Conservation (phyloP, 1,140 invertebrate species). For the Sweltsa coloradensis region DNA sequence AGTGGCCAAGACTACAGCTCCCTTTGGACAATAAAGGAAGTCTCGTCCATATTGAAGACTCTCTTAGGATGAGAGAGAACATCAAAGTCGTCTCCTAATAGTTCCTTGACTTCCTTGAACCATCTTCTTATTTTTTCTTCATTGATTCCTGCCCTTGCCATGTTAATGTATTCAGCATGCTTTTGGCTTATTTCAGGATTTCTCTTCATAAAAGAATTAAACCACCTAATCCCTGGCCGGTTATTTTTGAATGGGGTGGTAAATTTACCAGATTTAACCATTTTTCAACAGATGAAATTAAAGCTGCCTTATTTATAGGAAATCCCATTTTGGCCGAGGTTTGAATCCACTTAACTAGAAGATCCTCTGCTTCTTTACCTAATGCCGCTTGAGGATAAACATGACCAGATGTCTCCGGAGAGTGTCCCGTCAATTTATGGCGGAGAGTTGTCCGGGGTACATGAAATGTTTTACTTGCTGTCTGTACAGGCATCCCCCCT, state of each 20-base stretch:
- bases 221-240: constrained; percentile 14
- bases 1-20: neutral
- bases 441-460: too few species aligned
- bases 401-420: too few species aligned
- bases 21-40: neutral
- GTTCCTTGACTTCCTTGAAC: constrained; percentile 12
- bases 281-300: too few species aligned
- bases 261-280: too few species aligned
- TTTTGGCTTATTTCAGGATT: constrained; percentile 8
- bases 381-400: too few species aligned
- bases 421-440: too few species aligned
- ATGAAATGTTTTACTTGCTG: too few species aligned
- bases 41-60: constrained; percentile 8
- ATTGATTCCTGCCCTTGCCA: constrained; percentile 8
- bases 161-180: constrained; percentile 1
- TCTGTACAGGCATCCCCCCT: too few species aligned
- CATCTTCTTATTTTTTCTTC: constrained; percentile 13
- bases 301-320: too few species aligned
- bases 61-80: neutral
- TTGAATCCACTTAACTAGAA: too few species aligned
- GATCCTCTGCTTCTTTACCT: too few species aligned
- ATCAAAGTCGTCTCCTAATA: neutral
- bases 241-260: constrained; percentile 13
- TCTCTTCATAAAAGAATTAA: constrained; percentile 8
- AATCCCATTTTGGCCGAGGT: too few species aligned